These are phyloP conservation scores for Arrhamphus sclerolepis DNA, from an alignment of 2,797 vertebrate species.

Conservation along the genomic window DNA sequence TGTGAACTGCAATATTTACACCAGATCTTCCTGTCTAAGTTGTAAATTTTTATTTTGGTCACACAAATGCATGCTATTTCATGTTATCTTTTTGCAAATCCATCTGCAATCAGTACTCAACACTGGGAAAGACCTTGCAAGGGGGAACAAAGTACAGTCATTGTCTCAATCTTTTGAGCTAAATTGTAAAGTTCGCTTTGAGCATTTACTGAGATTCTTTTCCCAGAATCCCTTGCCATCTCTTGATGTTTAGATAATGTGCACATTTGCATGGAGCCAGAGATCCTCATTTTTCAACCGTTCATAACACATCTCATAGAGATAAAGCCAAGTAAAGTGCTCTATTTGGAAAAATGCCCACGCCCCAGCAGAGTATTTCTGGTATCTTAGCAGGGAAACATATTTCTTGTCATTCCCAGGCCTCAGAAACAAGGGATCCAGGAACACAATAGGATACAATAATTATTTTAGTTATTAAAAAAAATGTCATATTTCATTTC, in stretches of 20 bases:
- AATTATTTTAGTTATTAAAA: slow-evolving; percentile 38
- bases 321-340: slow-evolving; percentile 50
- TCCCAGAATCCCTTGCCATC: slow-evolving; percentile 62
- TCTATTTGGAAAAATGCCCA: slow-evolving; percentile 56
- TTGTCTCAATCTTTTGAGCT: too few relatives aligned
- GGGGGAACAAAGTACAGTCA: too few relatives aligned
- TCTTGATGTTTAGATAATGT: slow-evolving; percentile 62
- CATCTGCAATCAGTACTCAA: not conserved
- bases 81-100: slow-evolving; percentile 14
- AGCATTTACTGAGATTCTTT: slow-evolving; percentile 48
- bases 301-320: slow-evolving; percentile 64
- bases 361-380: slow-evolving; percentile 52
- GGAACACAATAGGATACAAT: slow-evolving; percentile 30
- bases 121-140: too few relatives aligned
- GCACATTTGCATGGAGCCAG: slow-evolving; percentile 43
- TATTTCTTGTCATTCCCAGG: slow-evolving; percentile 57
- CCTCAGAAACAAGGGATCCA: slow-evolving; percentile 29
- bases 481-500: slow-evolving; percentile 24
- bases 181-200: too few relatives aligned
- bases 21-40: slow-evolving; percentile 15
- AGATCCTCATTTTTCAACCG: slow-evolving; percentile 64
- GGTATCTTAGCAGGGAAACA: slow-evolving; percentile 57
- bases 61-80: slow-evolving; percentile 28
- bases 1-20: slow-evolving; percentile 62
- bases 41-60: slow-evolving; percentile 31